Evolutionary conservation across 2,113 vertebrate species (phyloP).

Genomic region (Bujurquina vittata): DNA sequence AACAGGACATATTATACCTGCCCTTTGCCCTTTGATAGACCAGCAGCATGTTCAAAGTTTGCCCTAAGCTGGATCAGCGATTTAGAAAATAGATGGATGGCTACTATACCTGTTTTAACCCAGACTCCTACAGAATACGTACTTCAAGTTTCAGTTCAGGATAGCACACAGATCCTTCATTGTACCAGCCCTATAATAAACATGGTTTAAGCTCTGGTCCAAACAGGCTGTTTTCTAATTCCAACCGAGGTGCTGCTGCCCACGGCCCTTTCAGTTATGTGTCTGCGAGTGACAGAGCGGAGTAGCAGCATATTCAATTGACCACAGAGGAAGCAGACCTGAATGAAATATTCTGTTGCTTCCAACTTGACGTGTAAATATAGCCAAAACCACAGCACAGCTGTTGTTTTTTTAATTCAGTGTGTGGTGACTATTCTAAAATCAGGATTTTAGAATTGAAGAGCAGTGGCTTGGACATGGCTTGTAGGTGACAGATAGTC

Average conservation of each 20-base stretch:
- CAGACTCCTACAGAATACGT: neutral
- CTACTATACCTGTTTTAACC: neutral
- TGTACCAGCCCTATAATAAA: neutral
- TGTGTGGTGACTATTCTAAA: neutral
- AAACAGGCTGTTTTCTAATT: neutral
- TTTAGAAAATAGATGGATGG: neutral
- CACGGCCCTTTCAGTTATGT: neutral
- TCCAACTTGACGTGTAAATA: neutral
- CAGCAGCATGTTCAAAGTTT: neutral
- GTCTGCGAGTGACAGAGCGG: neutral
- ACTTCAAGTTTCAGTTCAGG: neutral
- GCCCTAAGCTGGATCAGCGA: neutral
- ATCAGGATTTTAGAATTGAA: neutral
- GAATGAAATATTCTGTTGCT: neutral
- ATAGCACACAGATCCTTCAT: neutral
- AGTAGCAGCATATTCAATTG: neutral
- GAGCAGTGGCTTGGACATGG: neutral
- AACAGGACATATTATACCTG: constrained; percentile 7
- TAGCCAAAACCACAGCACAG: neutral
- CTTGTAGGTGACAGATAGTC: neutral
- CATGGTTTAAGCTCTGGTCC: neutral
- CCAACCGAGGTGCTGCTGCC: neutral
- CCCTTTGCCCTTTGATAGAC: neutral
- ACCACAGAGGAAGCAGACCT: neutral
- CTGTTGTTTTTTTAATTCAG: neutral